Evolutionary conservation across 2,113 vertebrate genomes (phyloP).

Genomic region (Piaya cayana): DNA sequence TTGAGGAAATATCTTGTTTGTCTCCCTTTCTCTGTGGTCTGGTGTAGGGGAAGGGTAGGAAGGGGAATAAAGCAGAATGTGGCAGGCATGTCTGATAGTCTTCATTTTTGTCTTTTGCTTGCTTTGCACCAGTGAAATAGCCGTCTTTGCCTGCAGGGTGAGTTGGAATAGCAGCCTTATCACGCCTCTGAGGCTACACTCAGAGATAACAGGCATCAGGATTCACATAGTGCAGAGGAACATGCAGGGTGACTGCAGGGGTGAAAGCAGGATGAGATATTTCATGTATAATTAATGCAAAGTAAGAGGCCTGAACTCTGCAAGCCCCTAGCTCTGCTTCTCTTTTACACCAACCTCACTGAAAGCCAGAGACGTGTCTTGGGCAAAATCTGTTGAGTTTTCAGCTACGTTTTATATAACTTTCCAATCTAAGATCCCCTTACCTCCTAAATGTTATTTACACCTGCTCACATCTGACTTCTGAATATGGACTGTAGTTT

Average conservation of each 20-base stretch:
- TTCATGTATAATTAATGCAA: neutral
- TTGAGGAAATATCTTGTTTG: neutral
- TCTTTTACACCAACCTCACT: neutral
- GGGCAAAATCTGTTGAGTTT: neutral
- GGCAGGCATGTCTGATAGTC: neutral
- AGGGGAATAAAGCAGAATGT: neutral
- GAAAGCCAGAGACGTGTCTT: neutral
- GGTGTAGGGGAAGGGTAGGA: neutral
- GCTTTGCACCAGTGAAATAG: rapidly evolving
- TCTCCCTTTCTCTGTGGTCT: neutral
- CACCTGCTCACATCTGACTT: neutral
- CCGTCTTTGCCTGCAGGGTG: neutral
- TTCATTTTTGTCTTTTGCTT: neutral
- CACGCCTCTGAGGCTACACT: neutral
- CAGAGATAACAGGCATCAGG: neutral
- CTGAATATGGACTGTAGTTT: neutral
- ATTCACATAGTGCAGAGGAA: rapidly evolving
- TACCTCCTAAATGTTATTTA: neutral
- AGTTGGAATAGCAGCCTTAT: neutral
- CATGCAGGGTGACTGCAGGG: neutral
- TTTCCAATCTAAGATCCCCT: neutral
- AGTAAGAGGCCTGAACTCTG: neutral
- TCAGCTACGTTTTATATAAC: neutral
- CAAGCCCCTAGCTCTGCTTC: neutral
- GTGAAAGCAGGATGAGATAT: neutral